These are phyloP conservation scores for Bucorvus abyssinicus DNA, from an alignment of 2,797 vertebrate genomes.

Conservation along the genomic window DNA sequence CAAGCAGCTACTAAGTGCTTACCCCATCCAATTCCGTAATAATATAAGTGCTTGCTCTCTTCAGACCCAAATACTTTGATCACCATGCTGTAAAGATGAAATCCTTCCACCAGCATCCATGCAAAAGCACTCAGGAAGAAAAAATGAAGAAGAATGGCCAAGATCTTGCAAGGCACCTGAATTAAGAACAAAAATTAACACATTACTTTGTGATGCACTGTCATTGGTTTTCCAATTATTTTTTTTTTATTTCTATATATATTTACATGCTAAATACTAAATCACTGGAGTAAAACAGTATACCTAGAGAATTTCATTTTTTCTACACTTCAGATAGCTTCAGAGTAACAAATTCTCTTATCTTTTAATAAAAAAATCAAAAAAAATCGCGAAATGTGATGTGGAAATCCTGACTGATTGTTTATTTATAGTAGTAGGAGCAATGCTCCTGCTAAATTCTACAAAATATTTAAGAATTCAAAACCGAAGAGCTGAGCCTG, in stretches of 20 bases:
- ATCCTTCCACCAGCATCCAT: slow-evolving; percentile 98
- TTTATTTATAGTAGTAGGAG: background rate
- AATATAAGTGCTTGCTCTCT: slow-evolving; percentile 92
- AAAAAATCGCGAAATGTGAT: background rate
- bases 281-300: background rate
- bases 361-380: background rate
- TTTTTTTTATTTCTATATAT: background rate
- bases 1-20: slow-evolving; percentile 49
- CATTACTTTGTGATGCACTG: background rate
- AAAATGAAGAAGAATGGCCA: slow-evolving; percentile 92
- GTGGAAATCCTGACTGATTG: background rate
- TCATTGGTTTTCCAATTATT: background rate
- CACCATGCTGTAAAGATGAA: slow-evolving; percentile 98
- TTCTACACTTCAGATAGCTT: background rate
- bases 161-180: slow-evolving; percentile 88
- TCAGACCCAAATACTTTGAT: slow-evolving; percentile 97
- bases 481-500: background rate
- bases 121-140: slow-evolving; percentile 95
- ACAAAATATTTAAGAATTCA: background rate
- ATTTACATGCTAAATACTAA: background rate
- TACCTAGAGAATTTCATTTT: background rate
- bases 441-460: background rate
- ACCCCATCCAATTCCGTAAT: slow-evolving; percentile 97
- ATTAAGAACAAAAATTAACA: background rate
- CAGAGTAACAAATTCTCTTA: background rate